A percentile compares a stretch with the other conserved stretches of the same genome.
Conservation (phyloP, 2,113 vertebrate genomes). For the Seriola quinqueradiata region DNA sequence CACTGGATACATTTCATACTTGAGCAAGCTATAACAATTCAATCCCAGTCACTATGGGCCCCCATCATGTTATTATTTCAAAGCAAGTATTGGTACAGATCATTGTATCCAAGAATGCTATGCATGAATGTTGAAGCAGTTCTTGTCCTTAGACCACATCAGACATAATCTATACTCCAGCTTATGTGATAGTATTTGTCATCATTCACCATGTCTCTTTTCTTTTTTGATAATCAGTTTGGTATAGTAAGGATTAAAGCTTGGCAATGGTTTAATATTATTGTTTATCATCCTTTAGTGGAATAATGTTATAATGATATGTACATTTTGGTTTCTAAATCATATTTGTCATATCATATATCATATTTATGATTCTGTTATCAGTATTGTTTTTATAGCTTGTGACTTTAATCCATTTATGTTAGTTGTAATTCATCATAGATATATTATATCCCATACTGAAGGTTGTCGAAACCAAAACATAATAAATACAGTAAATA, state of each 20-base stretch:
- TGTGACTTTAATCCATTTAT: not conserved
- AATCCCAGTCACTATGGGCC: slow-evolving; percentile 27
- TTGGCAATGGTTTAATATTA: not conserved
- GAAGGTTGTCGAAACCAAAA: not conserved
- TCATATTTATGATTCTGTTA: not conserved
- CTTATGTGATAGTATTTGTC: not conserved
- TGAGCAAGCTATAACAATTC: slow-evolving; percentile 51
- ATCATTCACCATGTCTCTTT: not conserved
- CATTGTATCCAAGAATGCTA: slow-evolving; percentile 13
- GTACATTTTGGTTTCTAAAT: not conserved
- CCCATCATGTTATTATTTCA: slow-evolving; percentile 26
- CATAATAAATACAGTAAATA: not conserved
- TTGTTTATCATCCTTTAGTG: not conserved
- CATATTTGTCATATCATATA: not conserved
- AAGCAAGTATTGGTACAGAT: slow-evolving; percentile 16
- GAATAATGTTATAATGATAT: not conserved
- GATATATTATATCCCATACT: not conserved
- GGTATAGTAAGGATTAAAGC: not conserved
- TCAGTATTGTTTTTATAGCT: not conserved
- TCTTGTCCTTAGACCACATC: not conserved
- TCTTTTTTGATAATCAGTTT: not conserved
- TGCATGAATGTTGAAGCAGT: too few species aligned
- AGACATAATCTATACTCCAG: slow-evolving; percentile 4
- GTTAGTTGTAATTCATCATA: not conserved
- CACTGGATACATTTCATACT: slow-evolving; percentile 62